phyloP scores from a whole-genome alignment of 2,888 invertebrate species.

The Thymelicus lineola region DNA sequence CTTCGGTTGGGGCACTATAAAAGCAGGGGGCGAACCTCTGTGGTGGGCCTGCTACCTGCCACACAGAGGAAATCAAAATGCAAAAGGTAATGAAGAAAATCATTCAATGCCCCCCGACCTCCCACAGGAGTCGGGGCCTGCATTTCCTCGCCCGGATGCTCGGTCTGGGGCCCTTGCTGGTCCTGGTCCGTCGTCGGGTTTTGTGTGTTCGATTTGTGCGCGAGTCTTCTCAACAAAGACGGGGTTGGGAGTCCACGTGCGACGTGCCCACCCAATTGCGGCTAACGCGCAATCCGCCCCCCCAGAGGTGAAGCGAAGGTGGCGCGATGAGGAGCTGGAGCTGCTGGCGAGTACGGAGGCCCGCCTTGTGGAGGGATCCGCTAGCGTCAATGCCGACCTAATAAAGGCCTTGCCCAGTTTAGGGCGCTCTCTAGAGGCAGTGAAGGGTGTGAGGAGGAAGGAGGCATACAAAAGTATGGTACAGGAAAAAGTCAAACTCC shows the following conservation, averaged over 20 bases:
- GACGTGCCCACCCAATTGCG: conserved; percentile 40
- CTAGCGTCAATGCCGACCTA: conserved; percentile 27
- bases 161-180: conserved; percentile 25
- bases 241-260: conserved; percentile 40
- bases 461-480: conserved; percentile 37
- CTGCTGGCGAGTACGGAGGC: conserved; percentile 42
- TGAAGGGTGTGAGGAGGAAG: conserved; percentile 40
- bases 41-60: conserved; percentile 38
- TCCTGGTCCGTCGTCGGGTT: conserved; percentile 23
- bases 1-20: conserved; percentile 39
- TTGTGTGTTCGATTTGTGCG: conserved; percentile 38
- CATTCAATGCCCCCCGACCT: conserved; percentile 35
- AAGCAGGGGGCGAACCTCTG: conserved; percentile 33
- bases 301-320: conserved; percentile 41
- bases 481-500: background rate
- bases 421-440: conserved; percentile 39
- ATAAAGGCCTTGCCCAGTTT: conserved; percentile 34
- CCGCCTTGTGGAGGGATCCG: conserved; percentile 32
- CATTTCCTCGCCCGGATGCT: conserved; percentile 25
- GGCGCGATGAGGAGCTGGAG: conserved; percentile 41
- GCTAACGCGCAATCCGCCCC: conserved; percentile 42
- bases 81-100: conserved; percentile 1
- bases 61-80: conserved; percentile 2
- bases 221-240: conserved; percentile 35
- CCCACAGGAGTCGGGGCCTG: conserved; percentile 42